These are phyloP conservation scores for Drosophila kurseongensis DNA, from an alignment of 1,140 invertebrate species.

Conservation along the genomic window DNA sequence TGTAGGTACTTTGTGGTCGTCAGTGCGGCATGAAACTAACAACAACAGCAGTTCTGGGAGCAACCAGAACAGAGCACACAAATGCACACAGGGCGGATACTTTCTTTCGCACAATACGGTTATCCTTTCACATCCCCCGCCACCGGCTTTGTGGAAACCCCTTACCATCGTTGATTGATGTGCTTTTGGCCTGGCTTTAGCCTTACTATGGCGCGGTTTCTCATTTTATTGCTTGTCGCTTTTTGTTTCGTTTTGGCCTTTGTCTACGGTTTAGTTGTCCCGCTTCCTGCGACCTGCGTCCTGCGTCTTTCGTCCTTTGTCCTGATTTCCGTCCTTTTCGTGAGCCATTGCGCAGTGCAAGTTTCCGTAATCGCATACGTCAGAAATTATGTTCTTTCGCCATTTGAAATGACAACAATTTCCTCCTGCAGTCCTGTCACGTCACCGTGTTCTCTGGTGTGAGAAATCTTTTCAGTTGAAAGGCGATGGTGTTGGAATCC, in stretches of 20 bases:
- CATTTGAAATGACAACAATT: slow-evolving; percentile 62
- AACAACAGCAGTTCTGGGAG: slow-evolving; percentile 45
- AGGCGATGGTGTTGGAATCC: slow-evolving; percentile 37
- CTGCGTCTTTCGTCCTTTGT: slow-evolving; percentile 18
- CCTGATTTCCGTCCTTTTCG: slow-evolving; percentile 23
- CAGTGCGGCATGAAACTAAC: slow-evolving; percentile 60
- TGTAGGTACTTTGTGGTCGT: slow-evolving; percentile 74
- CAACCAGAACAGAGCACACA: slow-evolving; percentile 24
- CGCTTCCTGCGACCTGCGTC: slow-evolving; percentile 5
- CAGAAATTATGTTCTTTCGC: slow-evolving; percentile 76
- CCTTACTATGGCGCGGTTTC: slow-evolving; percentile 59
- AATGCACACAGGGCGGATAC: slow-evolving; percentile 18
- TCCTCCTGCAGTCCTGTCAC: slow-evolving; percentile 52
- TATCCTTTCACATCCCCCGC: slow-evolving; percentile 49
- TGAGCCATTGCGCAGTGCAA: slow-evolving; percentile 27
- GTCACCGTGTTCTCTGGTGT: slow-evolving; percentile 23
- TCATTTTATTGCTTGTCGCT: slow-evolving; percentile 73
- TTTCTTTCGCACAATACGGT: slow-evolving; percentile 69
- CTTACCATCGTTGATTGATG: slow-evolving; percentile 68
- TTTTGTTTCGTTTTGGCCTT: slow-evolving; percentile 65
- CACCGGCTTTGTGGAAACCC: slow-evolving; percentile 10
- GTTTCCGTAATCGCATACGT: slow-evolving; percentile 75
- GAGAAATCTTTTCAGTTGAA: slow-evolving; percentile 42
- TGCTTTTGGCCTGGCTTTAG: slow-evolving; percentile 60
- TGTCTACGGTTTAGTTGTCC: slow-evolving; percentile 52